phyloP scores from a whole-genome alignment of 2,797 vertebrate species.

The Emys orbicularis region DNA sequence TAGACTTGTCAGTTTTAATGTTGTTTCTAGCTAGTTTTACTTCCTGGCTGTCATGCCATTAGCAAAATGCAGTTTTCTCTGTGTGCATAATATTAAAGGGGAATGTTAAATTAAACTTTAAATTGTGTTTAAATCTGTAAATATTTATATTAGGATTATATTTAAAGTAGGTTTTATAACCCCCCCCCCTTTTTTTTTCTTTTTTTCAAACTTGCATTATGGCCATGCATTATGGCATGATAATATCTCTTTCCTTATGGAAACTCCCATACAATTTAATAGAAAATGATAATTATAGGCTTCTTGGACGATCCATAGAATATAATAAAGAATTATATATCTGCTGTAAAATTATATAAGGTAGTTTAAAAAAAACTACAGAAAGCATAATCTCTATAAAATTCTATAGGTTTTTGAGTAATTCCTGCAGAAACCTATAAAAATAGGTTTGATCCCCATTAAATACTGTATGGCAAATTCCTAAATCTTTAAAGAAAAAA shows the following conservation, averaged over 20 bases:
- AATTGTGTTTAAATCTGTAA: not conserved
- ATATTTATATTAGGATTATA: not conserved
- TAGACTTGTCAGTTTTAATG: not conserved
- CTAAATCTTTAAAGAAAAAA: not conserved
- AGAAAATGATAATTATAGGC: not conserved
- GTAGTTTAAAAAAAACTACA: no score
- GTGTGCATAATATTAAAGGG: not conserved
- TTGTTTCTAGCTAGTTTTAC: not conserved
- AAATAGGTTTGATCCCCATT: not conserved
- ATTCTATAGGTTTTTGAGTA: not conserved
- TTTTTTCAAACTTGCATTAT: not conserved
- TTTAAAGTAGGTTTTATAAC: not conserved
- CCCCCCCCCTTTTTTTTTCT: no score
- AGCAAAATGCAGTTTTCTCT: not conserved
- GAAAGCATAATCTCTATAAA: no score
- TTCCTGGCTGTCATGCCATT: not conserved
- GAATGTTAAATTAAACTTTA: not conserved
- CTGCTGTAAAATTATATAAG: not conserved
- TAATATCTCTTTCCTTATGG: not conserved
- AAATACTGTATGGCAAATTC: not conserved
- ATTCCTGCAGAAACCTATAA: not conserved
- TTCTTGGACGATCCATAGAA: not conserved
- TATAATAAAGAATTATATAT: not conserved
- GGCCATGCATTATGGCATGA: not conserved
- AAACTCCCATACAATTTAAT: not conserved